Conservation (phyloP, 2,113 vertebrate genomes). For the Arizona elegans region DNA sequence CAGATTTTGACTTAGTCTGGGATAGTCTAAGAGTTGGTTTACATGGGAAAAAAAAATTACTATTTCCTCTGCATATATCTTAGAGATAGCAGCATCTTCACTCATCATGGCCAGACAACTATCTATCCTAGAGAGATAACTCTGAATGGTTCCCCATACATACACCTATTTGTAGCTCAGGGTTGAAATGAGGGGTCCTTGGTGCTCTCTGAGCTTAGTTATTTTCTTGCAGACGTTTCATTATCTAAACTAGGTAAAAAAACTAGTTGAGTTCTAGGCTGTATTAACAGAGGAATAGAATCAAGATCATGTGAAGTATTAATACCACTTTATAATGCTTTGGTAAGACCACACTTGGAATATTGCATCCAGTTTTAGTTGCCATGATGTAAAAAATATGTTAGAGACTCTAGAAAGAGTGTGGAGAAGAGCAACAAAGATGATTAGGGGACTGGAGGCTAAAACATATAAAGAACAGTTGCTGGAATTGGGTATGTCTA, state of each 20-base stretch:
- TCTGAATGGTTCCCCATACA: not conserved
- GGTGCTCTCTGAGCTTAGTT: not conserved
- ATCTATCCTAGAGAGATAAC: not conserved
- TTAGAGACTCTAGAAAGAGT: too few species aligned
- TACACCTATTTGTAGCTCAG: not conserved
- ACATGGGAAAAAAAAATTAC: not conserved
- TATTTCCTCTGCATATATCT: not conserved
- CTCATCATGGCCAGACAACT: not conserved
- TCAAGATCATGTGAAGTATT: too few species aligned
- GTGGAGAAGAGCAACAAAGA: too few species aligned
- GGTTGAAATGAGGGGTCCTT: not conserved
- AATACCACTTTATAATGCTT: too few species aligned
- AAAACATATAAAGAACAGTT: too few species aligned
- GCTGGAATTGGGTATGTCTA: too few species aligned
- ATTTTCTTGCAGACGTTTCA: not conserved
- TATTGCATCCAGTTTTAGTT: too few species aligned
- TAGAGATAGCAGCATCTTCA: not conserved
- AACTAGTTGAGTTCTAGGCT: too few species aligned
- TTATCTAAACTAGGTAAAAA: not conserved
- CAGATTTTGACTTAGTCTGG: not conserved
- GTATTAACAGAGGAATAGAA: too few species aligned
- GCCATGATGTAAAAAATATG: too few species aligned
- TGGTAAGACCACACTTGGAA: too few species aligned
- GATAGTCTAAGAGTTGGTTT: not conserved
- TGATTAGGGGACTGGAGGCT: too few species aligned